A percentile compares a stretch with the other conserved stretches of the same genome.
These are phyloP conservation scores for Trematocara stigmaticum DNA, from an alignment of 2,113 vertebrate species.

Conservation along the genomic window DNA sequence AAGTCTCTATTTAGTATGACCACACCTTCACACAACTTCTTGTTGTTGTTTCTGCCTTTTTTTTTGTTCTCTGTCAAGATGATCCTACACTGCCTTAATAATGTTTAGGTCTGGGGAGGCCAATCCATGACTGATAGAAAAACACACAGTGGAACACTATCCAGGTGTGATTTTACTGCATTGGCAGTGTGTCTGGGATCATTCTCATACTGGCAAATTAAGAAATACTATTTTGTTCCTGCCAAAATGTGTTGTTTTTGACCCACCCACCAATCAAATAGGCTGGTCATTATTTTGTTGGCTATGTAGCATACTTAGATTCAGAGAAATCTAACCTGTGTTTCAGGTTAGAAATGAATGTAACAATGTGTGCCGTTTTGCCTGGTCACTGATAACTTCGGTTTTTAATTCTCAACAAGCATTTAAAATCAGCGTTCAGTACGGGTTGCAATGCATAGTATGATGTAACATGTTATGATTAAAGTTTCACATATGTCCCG, in stretches of 20 bases:
- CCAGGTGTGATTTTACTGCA: not conserved
- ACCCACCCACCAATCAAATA: not conserved
- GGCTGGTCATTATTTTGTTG: not conserved
- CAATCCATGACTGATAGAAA: not conserved
- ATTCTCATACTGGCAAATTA: not conserved
- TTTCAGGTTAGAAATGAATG: not conserved
- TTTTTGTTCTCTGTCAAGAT: not conserved
- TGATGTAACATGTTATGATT: not conserved
- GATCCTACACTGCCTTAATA: not conserved
- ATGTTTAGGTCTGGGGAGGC: not conserved
- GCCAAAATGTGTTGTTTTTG: not conserved
- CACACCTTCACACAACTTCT: not conserved
- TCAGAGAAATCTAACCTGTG: not conserved
- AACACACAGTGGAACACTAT: not conserved
- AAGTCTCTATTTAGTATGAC: not conserved
- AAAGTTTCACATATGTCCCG: not conserved
- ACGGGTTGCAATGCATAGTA: not conserved
- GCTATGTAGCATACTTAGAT: not conserved
- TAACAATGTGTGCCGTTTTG: not conserved
- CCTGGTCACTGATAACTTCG: rapidly evolving
- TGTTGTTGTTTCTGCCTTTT: not conserved
- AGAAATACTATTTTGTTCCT: not conserved
- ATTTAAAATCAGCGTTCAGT: not conserved
- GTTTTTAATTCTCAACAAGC: not conserved
- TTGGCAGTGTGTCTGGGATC: not conserved